Conservation (phyloP, 2,113 vertebrate species). For the Grammomys dolichurus region DNA sequence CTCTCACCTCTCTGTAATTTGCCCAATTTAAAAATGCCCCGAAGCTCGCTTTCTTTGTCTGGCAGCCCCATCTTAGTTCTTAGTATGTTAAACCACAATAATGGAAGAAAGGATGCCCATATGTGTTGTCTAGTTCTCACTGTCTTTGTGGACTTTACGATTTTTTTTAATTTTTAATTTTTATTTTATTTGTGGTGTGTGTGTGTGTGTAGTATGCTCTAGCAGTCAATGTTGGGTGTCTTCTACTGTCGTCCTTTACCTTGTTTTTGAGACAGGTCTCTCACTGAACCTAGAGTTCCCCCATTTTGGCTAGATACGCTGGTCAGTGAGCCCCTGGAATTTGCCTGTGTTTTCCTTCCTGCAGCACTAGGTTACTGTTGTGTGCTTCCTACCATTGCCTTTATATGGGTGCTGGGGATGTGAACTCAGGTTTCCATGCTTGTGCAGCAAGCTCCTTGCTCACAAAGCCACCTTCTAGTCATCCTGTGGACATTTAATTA, state of each 20-base stretch:
- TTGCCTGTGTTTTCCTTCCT: too few relatives aligned
- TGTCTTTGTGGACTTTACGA: not conserved
- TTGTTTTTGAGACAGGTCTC: not conserved
- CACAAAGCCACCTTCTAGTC: not conserved
- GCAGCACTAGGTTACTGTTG: not conserved
- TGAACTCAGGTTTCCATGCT: too few relatives aligned
- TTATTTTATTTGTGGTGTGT: not conserved
- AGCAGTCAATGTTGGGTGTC: not conserved
- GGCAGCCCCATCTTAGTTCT: constrained; percentile 26
- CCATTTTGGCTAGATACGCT: not conserved
- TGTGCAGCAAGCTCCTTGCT: not conserved
- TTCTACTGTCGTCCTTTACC: not conserved
- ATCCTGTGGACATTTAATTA: not conserved
- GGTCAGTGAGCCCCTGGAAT: not conserved
- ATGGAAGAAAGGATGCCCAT: not conserved
- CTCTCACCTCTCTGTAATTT: constrained; percentile 74
- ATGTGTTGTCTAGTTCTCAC: not conserved
- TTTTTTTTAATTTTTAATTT: not conserved
- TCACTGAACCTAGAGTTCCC: not conserved
- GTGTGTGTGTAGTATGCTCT: not conserved
- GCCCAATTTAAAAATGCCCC: constrained; percentile 67
- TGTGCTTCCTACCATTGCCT: not conserved
- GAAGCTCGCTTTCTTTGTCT: constrained; percentile 46
- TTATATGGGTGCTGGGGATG: not conserved
- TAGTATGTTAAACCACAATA: not conserved